A percentile compares a stretch with the other conserved stretches of the same genome.
Conservation (phyloP, 2,797 vertebrate genomes). For the Sebastes steindachneri region DNA sequence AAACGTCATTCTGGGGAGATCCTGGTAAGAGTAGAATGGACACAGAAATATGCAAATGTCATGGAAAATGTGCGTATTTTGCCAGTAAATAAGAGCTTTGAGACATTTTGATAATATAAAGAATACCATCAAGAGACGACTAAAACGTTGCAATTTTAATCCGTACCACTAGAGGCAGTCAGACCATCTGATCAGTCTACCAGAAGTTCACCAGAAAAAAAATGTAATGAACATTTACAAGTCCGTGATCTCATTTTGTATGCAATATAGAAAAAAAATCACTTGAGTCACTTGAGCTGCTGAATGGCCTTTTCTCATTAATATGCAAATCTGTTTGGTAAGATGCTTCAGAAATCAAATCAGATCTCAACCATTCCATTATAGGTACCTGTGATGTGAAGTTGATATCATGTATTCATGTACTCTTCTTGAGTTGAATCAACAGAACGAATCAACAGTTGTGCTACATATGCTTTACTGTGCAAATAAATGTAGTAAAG, state of each 20-base stretch:
- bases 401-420: not conserved
- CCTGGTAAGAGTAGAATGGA: not conserved
- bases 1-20: not conserved
- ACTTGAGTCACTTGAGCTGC: not conserved
- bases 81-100: not conserved
- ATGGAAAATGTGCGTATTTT: not conserved
- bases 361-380: not conserved
- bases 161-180: not conserved
- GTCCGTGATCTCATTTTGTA: not conserved
- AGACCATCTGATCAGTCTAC: not conserved
- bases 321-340: conserved; percentile 33
- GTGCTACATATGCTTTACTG: not conserved
- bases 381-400: not conserved
- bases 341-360: conserved; percentile 9
- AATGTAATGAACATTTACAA: not conserved
- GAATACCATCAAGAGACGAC: not conserved
- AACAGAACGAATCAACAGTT: not conserved
- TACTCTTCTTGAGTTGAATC: not conserved
- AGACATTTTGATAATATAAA: not conserved
- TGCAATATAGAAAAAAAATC: not conserved
- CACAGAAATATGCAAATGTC: not conserved
- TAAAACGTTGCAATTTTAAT: not conserved
- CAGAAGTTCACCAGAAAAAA: not conserved
- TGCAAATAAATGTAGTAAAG: not conserved
- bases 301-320: conserved; percentile 24